Base-by-base conservation (phyloP, 1,140 invertebrate species). In the Cheumatopsyche charites region DNA sequence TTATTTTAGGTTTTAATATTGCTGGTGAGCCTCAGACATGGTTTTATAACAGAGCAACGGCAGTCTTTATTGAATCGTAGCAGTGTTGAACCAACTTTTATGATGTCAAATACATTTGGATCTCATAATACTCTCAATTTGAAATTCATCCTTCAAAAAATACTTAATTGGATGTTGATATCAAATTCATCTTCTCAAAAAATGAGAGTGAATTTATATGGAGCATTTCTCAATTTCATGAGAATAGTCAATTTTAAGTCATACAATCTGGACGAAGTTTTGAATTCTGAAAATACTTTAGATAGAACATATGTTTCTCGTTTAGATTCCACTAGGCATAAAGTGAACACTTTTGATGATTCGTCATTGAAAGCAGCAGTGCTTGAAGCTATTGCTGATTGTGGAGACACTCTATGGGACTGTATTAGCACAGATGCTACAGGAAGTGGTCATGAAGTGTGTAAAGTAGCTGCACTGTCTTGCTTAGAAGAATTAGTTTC, bases 391-490 rank as follows among this genome's bases (percentile, higher is more conserved):
- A 82, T 86, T 17, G 84, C 84, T 26, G 83, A 86, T 71, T 95
- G 93, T 78, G 92, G 93, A 0, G 91, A 95, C 68, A 90, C 90
- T 78, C 82, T 97, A 13, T 90, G 95, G 79, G 90, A 93, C 75
- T 89, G 93, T 26, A 83, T 97, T 25, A 94, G 93, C 77, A 87
- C 91, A 68, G 95, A 96, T 83, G 93, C 91, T 70, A 92, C 93
- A 7, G 91, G 91, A 12, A 91, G 90, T 11, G 93, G 93, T 0
- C 93, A 96, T 79, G 93, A 96, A 77, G 90, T 96, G 17, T 94
- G 92, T 78, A 90, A 94, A 82, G 95, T 96, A 90, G 83, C 95
- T 62, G 91, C 94, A 0, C 81, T 97, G 26, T 89, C 93, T 0
- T 92, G 91, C 68, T 83, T 96, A 36, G 92, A 94, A 78, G 88